phyloP scores from a whole-genome alignment of 1,140 invertebrate genomes.

The Drosophila kepulauana region DNA sequence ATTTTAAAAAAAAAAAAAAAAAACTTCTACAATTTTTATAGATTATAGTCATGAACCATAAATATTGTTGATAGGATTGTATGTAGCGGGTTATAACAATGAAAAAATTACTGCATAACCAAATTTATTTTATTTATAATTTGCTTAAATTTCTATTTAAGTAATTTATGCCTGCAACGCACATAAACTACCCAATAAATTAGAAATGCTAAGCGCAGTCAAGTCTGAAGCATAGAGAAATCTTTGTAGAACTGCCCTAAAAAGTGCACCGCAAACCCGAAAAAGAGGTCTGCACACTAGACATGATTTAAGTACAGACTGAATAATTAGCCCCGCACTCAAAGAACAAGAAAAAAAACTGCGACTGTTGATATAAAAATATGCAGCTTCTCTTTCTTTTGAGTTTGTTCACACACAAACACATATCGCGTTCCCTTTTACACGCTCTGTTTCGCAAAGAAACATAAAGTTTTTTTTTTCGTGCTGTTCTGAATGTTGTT shows the following conservation, averaged over 20 bases:
- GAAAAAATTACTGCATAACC: too few species aligned
- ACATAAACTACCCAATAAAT: background rate
- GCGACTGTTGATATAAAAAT: constrained; percentile 8
- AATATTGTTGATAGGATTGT: too few species aligned
- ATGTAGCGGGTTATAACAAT: too few species aligned
- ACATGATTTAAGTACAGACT: constrained; percentile 14
- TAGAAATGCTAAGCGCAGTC: background rate
- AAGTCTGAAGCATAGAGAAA: background rate
- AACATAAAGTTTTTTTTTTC: background rate
- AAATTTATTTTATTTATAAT: too few species aligned
- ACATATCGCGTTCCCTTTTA: background rate
- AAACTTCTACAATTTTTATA: too few species aligned
- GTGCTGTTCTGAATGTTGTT: too few species aligned
- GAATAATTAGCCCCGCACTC: constrained; percentile 3
- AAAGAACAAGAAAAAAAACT: background rate
- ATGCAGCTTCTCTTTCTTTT: background rate
- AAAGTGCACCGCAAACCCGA: too few species aligned
- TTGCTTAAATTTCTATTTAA: too few species aligned
- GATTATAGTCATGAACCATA: too few species aligned
- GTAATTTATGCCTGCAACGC: background rate
- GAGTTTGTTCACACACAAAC: background rate
- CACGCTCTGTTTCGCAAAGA: constrained; percentile 8
- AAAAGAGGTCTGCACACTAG: background rate
- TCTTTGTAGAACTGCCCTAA: background rate
- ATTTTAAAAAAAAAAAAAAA: too few species aligned